Percentiles rank a stretch among this genome's conserved stretches.
These are phyloP conservation scores for Oncorhynchus masou DNA, from an alignment of 2,113 vertebrate genomes.

Conservation along the genomic window DNA sequence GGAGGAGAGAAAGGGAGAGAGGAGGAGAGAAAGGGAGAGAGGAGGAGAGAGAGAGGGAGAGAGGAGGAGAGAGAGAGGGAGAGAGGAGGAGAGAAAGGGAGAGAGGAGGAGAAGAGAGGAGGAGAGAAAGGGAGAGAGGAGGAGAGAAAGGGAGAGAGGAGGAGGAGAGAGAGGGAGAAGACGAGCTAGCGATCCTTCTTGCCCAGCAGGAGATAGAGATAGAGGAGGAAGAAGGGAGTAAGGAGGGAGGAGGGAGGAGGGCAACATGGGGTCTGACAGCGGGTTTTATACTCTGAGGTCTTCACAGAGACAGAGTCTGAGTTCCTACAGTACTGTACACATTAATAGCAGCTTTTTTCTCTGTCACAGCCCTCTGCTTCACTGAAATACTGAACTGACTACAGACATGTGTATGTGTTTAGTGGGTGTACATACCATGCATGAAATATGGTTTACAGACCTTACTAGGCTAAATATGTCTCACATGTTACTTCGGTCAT, in stretches of 20 bases:
- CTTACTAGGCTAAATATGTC: neutral
- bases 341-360: conserved; percentile 30
- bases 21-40: too few relatives aligned
- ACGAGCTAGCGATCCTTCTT: conserved; percentile 26
- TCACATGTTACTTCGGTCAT: neutral
- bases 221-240: conserved; percentile 13
- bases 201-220: conserved; percentile 30
- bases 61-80: too few relatives aligned
- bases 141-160: too few relatives aligned
- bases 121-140: too few relatives aligned
- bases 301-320: conserved; percentile 27
- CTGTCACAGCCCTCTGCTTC: conserved; percentile 20
- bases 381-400: conserved; percentile 30
- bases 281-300: conserved; percentile 38
- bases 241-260: too few relatives aligned
- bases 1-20: fast-evolving
- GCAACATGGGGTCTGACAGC: conserved; percentile 16
- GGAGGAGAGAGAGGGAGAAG: neutral
- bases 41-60: too few relatives aligned
- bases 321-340: conserved; percentile 7
- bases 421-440: conserved; percentile 33
- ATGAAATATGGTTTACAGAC: conserved; percentile 39
- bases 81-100: too few relatives aligned
- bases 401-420: conserved; percentile 14
- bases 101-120: too few relatives aligned